Conservation (phyloP, 1,140 invertebrate genomes). For the Carposina sasakii region DNA sequence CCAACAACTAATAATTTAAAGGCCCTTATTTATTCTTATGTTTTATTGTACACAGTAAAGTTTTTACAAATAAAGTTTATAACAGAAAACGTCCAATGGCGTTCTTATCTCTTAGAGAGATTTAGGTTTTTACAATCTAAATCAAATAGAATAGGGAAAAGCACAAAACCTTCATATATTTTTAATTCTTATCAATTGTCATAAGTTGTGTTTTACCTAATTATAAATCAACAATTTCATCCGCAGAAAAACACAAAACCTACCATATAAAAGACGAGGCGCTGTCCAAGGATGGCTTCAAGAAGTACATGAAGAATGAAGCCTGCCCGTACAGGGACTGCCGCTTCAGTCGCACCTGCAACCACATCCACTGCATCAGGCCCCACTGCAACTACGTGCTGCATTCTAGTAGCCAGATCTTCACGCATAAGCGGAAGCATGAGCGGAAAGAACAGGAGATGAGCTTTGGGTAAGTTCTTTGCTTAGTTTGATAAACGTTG, state of each 20-base stretch:
- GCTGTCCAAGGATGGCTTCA: constrained; percentile 95
- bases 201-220: no score
- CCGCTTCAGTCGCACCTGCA: constrained; percentile 94
- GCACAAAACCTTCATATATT: no score
- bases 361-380: constrained; percentile 98
- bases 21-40: no score
- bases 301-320: constrained; percentile 99
- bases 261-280: constrained; percentile 99
- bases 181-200: no score
- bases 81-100: no score
- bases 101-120: no score
- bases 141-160: no score
- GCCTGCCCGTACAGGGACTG: constrained; percentile 92
- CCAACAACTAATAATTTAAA: no score
- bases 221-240: constrained; percentile 19
- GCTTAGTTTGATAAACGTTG: not conserved
- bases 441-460: constrained; percentile 91
- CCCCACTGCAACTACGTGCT: constrained; percentile 96
- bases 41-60: no score
- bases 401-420: constrained; percentile 96
- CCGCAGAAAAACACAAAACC: constrained; percentile 97
- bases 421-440: constrained; percentile 98
- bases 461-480: constrained; percentile 65
- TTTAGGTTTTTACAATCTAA: no score
- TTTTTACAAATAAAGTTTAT: no score